Percentiles rank a stretch among this genome's conserved stretches.
Evolutionary conservation across 2,113 vertebrate genomes (phyloP).

Genomic region (Rhinoderma darwinii): DNA sequence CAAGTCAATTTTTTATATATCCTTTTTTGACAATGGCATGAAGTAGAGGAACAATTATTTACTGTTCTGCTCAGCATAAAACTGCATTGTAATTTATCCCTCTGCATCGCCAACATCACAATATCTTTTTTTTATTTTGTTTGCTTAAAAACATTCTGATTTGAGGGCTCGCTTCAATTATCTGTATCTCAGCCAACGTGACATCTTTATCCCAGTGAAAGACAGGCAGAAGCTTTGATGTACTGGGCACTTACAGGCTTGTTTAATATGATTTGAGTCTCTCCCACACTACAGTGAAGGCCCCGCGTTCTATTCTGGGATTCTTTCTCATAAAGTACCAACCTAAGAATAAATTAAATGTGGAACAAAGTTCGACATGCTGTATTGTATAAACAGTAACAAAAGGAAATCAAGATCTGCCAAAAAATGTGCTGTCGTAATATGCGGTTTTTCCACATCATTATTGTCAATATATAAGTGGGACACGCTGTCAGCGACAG

Average conservation of each 20-base stretch:
- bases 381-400: not conserved
- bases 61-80: constrained; percentile 26
- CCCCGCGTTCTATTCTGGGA: not conserved
- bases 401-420: not conserved
- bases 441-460: not conserved
- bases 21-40: constrained; percentile 44
- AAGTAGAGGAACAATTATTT: constrained; percentile 28
- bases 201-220: constrained; percentile 35
- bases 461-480: not conserved
- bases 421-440: not conserved
- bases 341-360: constrained; percentile 18
- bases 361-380: not conserved
- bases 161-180: constrained; percentile 45
- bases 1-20: not conserved
- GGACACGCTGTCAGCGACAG: not conserved
- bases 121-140: constrained; percentile 27
- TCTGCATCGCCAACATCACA: constrained; percentile 16
- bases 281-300: constrained; percentile 6
- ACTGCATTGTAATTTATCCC: constrained; percentile 11
- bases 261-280: constrained; percentile 47
- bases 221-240: constrained; percentile 43
- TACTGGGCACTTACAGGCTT: constrained; percentile 32
- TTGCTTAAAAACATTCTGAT: constrained; percentile 28
- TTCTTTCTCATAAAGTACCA: not conserved
- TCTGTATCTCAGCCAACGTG: constrained; percentile 29